phyloP scores from a whole-genome alignment of 1,140 invertebrate genomes.

The Papilio polyxenes region DNA sequence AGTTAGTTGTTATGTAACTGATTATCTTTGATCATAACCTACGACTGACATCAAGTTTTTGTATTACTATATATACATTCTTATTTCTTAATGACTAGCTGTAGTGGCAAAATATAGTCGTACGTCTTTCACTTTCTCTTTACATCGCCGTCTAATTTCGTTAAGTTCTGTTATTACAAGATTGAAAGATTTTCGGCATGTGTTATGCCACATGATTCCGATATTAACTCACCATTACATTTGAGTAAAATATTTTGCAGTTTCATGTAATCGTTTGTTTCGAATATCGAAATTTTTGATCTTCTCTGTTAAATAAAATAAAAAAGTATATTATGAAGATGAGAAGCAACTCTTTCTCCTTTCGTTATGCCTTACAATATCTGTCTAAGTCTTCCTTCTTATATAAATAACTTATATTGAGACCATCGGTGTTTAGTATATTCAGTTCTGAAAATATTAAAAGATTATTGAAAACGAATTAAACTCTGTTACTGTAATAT shows the following conservation, averaged over 20 bases:
- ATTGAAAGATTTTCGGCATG: constrained; percentile 18
- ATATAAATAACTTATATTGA: no score
- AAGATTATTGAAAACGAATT: no score
- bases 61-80: neutral
- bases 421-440: no score
- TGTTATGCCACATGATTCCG: constrained; percentile 30
- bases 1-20: neutral
- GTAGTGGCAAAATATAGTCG: neutral
- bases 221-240: constrained; percentile 20
- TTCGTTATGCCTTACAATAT: neutral
- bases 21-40: neutral
- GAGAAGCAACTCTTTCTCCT: neutral
- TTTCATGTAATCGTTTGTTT: neutral
- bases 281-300: neutral
- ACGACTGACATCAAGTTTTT: constrained; percentile 4
- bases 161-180: constrained; percentile 35
- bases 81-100: constrained; percentile 31
- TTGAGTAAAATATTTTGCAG: constrained; percentile 10
- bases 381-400: neutral
- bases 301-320: neutral
- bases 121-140: constrained; percentile 35
- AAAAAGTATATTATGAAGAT: neutral
- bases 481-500: no score
- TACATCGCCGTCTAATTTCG: constrained; percentile 27
- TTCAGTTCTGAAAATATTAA: no score